Base-by-base conservation (phyloP, 1,140 invertebrate genomes). In the Berghia stephanieae region DNA sequence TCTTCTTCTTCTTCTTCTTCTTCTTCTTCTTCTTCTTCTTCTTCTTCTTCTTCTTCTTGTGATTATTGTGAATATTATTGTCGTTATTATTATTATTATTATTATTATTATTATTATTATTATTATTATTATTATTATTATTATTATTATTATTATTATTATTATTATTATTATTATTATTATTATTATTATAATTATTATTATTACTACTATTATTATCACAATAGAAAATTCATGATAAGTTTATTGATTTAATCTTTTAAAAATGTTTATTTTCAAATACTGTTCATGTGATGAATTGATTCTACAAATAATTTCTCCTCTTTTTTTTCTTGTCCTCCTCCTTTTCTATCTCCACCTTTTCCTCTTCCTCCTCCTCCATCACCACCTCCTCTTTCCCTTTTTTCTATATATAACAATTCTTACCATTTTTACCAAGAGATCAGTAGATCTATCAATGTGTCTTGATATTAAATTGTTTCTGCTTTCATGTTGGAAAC, bases 331-430 rank as follows among this genome's bases (percentile, higher is more conserved):
- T 73, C 73, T 16, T 52, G 13, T 16, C 46, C 46, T 16, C n/a
- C 46, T 16, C n/a, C 46, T 16, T 52, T 24, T 16, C 46, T 24
- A 52, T 52, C 46, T 16, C n/a, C 46, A 52, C n/a, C 46, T 16
- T 52, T 24, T 16, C n/a, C 21, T 27, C 82, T 21, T 18, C 57
- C 4, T 27, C 55, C 6, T 55, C 46, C 44, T 42, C 46, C 16
- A 60, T 78, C 31, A 24, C 57, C 6, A 71, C 60, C 24, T 79
- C 81, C 27, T 18, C 49, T 13, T 76, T 63, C 10, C 40, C 75
- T 13, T n/a, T n/a, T n/a, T n/a, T n/a, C n/a, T n/a, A n/a, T n/a
- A n/a, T n/a, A n/a, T n/a, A n/a, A n/a, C n/a, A n/a, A n/a, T n/a
- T n/a, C n/a, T n/a, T n/a, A n/a, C n/a, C n/a, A n/a, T n/a, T n/a